These are phyloP conservation scores for Xiphias gladius DNA, from an alignment of 2,113 vertebrate genomes.

Conservation along the genomic window DNA sequence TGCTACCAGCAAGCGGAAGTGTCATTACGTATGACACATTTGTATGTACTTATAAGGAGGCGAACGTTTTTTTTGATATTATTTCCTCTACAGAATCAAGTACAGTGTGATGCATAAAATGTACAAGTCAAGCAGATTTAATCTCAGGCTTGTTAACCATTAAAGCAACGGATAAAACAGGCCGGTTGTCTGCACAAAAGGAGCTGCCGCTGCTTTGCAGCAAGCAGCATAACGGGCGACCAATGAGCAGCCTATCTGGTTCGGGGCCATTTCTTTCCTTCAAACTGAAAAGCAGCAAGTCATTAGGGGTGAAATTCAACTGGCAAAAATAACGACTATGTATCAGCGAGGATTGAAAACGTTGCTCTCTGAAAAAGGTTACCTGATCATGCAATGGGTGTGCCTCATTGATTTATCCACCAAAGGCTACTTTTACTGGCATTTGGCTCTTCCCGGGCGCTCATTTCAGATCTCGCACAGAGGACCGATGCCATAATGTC, in stretches of 20 bases:
- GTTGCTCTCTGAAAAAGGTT: slow-evolving; percentile 46
- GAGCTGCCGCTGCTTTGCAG: slow-evolving; percentile 4
- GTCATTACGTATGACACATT: neutral
- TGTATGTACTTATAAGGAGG: neutral
- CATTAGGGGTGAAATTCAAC: slow-evolving; percentile 13
- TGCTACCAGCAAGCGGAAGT: neutral
- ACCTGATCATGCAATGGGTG: slow-evolving; percentile 19
- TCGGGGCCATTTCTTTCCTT: neutral
- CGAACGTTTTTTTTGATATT: neutral
- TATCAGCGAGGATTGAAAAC: slow-evolving; percentile 10
- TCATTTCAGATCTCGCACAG: slow-evolving; percentile 16
- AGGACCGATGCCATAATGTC: slow-evolving; percentile 3
- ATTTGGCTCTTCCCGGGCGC: slow-evolving; percentile 16
- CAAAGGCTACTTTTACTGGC: slow-evolving; percentile 42
- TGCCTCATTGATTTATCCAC: slow-evolving; percentile 40
- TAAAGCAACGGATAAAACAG: neutral
- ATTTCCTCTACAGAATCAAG: neutral
- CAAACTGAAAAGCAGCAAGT: slow-evolving; percentile 22
- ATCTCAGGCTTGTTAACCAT: neutral
- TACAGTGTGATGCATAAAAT: neutral
- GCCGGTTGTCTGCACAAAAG: neutral
- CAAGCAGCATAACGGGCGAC: neutral
- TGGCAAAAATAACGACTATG: slow-evolving; percentile 3
- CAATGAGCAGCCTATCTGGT: neutral
- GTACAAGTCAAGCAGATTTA: neutral